These are phyloP conservation scores for Oreochromis niloticus DNA, from an alignment of 2,113 vertebrate species.

Conservation along the genomic window DNA sequence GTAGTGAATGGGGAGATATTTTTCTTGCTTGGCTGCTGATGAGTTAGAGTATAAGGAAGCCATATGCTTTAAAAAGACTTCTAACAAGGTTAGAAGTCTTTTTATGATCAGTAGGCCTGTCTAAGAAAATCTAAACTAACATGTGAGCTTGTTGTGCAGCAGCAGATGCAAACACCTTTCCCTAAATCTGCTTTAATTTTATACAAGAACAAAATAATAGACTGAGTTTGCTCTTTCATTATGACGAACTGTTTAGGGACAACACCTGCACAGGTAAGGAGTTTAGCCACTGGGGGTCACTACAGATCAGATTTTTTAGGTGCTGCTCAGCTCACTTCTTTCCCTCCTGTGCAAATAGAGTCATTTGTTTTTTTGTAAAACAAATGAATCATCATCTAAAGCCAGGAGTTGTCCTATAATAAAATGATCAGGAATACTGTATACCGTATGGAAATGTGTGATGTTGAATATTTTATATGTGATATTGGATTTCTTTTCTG, in stretches of 20 bases:
- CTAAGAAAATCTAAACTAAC: neutral
- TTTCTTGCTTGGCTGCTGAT: neutral
- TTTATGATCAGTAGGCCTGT: neutral
- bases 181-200: neutral
- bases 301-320: neutral
- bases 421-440: neutral
- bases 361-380: rapidly evolving
- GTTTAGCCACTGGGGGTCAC: neutral
- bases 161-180: neutral
- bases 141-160: rapidly evolving
- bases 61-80: neutral
- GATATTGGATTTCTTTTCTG: neutral
- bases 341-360: neutral
- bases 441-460: neutral
- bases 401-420: neutral
- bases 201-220: neutral
- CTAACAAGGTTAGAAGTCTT: neutral
- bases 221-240: neutral
- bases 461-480: neutral
- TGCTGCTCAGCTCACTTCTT: neutral
- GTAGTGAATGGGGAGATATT: neutral
- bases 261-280: neutral
- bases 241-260: neutral
- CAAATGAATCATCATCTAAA: neutral
- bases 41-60: neutral